A percentile compares a stretch with the other conserved stretches of the same genome.
Conservation (phyloP, 2,797 vertebrate species). For the Knipowitschia caucasica region DNA sequence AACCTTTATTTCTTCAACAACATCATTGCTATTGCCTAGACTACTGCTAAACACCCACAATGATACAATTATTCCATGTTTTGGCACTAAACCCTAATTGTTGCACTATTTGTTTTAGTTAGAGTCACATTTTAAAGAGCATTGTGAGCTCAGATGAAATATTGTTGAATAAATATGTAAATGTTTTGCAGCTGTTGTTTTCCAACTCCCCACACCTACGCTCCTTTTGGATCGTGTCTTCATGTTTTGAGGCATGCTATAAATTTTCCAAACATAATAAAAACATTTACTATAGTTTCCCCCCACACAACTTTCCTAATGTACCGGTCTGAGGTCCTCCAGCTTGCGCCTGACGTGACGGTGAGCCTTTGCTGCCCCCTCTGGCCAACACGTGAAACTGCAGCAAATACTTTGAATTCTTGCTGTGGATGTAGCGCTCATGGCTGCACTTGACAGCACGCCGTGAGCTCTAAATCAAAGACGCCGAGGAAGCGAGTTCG, state of each 20-base stretch:
- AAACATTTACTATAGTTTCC: not conserved
- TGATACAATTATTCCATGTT: not conserved
- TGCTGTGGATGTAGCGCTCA: constrained; percentile 19
- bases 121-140: not conserved
- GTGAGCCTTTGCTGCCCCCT: constrained; percentile 48
- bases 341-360: not conserved
- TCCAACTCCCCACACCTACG: not conserved
- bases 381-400: constrained; percentile 28
- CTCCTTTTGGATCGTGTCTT: constrained; percentile 1
- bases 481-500: constrained; percentile 26
- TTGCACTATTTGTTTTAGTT: not conserved
- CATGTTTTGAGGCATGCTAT: constrained; percentile 1
- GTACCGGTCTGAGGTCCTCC: not conserved
- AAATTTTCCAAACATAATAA: not conserved
- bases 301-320: not conserved
- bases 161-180: constrained; percentile 1
- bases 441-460: constrained; percentile 24
- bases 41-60: too few relatives aligned
- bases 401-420: constrained; percentile 48
- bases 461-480: constrained; percentile 32
- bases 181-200: not conserved
- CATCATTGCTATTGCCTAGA: too few relatives aligned
- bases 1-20: not conserved
- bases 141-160: not conserved
- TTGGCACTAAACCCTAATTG: not conserved